Percentiles rank a stretch among this genome's conserved stretches.
Evolutionary conservation across 2,888 invertebrate genomes (phyloP).

Genomic region (Philhelius pedissequus): DNA sequence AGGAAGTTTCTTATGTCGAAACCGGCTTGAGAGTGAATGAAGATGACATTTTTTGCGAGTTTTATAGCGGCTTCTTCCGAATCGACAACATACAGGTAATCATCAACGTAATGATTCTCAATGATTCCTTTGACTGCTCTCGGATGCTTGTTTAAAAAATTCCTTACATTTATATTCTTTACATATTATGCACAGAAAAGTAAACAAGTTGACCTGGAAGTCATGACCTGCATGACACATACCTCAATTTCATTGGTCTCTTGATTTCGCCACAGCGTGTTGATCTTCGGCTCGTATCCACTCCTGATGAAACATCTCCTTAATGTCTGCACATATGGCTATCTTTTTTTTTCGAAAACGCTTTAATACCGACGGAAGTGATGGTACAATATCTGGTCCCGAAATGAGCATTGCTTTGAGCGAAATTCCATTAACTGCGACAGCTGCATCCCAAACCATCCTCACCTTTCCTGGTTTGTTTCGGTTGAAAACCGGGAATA

Average conservation of each 20-base stretch:
- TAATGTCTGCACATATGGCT: not conserved
- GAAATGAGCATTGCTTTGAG: not conserved
- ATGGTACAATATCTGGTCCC: not conserved
- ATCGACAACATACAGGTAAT: constrained; percentile 68
- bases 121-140: constrained; percentile 62
- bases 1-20: no score
- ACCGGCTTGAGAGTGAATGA: constrained; percentile 11
- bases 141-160: constrained; percentile 41
- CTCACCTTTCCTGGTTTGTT: constrained; percentile 14
- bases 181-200: constrained; percentile 53
- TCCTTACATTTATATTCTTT: constrained; percentile 69
- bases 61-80: constrained; percentile 47
- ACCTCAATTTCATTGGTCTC: not conserved
- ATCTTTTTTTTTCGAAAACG: not conserved
- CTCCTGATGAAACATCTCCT: constrained; percentile 30
- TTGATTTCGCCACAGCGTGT: not conserved
- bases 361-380: not conserved
- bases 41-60: not conserved
- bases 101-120: constrained; percentile 71
- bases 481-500: constrained; percentile 9
- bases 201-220: constrained; percentile 21
- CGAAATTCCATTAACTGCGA: not conserved
- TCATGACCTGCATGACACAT: constrained; percentile 15
- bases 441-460: constrained; percentile 27
- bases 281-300: not conserved